phyloP scores from a whole-genome alignment of 2,113 vertebrate species.

The Gallinago undulata region DNA sequence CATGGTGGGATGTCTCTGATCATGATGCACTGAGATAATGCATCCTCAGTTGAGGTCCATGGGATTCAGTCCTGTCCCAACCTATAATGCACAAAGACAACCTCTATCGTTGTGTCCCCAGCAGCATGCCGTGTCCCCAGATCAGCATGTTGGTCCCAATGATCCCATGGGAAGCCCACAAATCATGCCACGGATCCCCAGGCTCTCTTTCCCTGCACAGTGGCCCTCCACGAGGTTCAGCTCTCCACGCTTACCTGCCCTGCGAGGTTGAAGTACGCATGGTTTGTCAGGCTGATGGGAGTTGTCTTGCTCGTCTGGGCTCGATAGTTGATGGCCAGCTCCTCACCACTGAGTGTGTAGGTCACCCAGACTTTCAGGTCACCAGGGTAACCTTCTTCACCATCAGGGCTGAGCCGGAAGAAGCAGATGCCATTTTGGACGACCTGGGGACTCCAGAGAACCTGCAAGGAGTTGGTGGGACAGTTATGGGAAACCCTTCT shows the following conservation, averaged over 20 bases:
- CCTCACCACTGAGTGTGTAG: constrained; percentile 81
- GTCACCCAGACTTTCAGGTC: constrained; percentile 86
- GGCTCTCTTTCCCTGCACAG: neutral
- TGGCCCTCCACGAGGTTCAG: fast-evolving
- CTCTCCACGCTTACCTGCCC: constrained; percentile 81
- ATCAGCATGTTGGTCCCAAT: fast-evolving
- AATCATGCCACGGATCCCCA: neutral
- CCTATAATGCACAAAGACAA: neutral
- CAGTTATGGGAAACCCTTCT: neutral
- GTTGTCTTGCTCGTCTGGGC: constrained; percentile 84
- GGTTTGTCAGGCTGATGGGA: constrained; percentile 92
- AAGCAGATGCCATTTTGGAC: constrained; percentile 82
- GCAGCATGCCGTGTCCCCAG: neutral
- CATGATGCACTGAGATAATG: fast-evolving
- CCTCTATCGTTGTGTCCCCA: neutral
- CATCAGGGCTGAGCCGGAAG: constrained; percentile 83
- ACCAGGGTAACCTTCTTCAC: constrained; percentile 93
- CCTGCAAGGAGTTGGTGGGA: constrained; percentile 69
- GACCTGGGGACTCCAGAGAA: constrained; percentile 82
- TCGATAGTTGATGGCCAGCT: constrained; percentile 81
- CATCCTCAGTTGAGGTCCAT: neutral
- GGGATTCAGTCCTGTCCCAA: neutral
- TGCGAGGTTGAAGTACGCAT: constrained; percentile 92
- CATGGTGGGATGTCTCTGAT: neutral
- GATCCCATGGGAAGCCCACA: neutral